Evolutionary conservation across 2,888 invertebrate species (phyloP).

Genomic region (Aphodius granarius): DNA sequence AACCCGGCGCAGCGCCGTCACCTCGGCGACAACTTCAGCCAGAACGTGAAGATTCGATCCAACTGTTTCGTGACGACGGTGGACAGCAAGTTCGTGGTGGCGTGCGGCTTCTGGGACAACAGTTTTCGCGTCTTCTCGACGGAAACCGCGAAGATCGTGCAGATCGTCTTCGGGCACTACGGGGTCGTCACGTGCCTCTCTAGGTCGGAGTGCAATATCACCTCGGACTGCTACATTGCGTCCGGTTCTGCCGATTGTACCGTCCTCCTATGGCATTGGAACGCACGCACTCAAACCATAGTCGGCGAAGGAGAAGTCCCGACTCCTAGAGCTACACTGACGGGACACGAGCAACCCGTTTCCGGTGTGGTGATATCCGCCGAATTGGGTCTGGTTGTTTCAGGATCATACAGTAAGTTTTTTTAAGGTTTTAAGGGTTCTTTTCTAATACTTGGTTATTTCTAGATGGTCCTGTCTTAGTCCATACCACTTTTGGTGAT

Average conservation of each 20-base stretch:
- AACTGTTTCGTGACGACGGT: conserved; percentile 98
- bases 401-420: conserved; percentile 75
- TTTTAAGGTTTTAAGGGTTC: not conserved
- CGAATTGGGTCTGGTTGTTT: conserved; percentile 95
- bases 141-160: conserved; percentile 96
- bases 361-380: conserved; percentile 96
- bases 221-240: conserved; percentile 98
- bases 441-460: conserved; percentile 3
- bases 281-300: conserved; percentile 92
- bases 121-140: conserved; percentile 97
- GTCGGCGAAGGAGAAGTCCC: conserved; percentile 96
- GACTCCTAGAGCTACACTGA: conserved; percentile 94
- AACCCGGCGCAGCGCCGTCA: conserved; percentile 80
- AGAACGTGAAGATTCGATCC: conserved; percentile 88
- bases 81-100: conserved; percentile 94
- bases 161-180: conserved; percentile 98
- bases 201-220: conserved; percentile 96
- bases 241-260: conserved; percentile 99
- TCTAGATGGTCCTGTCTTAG: conserved; percentile 90
- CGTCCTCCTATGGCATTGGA: conserved; percentile 99
- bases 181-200: conserved; percentile 98
- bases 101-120: conserved; percentile 99
- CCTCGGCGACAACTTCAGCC: conserved; percentile 97
- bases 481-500: conserved; percentile 98
- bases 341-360: conserved; percentile 96